These are phyloP conservation scores for Yasuhikotakia modesta DNA, from an alignment of 2,797 vertebrate genomes.

Conservation along the genomic window DNA sequence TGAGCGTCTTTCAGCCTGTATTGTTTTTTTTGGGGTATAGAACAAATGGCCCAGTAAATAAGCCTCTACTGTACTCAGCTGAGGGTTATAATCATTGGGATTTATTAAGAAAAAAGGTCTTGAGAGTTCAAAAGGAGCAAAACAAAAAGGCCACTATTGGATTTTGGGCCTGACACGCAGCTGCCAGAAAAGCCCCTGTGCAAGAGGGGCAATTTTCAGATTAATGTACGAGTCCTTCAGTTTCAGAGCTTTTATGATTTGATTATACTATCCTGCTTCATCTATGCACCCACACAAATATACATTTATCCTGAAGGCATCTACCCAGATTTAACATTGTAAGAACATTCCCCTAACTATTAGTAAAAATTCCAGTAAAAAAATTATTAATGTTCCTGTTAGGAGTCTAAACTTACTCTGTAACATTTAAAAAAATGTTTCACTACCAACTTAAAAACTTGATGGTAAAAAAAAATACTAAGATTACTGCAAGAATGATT, in stretches of 20 bases:
- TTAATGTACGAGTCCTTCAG: constrained; percentile 77
- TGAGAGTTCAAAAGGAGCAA: constrained; percentile 73
- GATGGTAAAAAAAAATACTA: too few species aligned
- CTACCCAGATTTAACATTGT: not conserved
- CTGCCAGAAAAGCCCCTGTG: constrained; percentile 69
- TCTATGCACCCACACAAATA: too few species aligned
- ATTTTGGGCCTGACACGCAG: constrained; percentile 65
- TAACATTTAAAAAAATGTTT: too few species aligned
- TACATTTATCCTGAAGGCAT: constrained; percentile 25
- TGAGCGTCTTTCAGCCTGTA: constrained; percentile 69
- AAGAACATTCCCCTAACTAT: too few species aligned
- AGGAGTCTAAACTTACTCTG: too few species aligned
- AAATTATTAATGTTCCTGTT: too few species aligned
- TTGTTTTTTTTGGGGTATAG: constrained; percentile 78
- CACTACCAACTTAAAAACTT: too few species aligned
- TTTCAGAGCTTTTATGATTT: constrained; percentile 71
- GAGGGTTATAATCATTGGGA: constrained; percentile 58
- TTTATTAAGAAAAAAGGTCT: constrained; percentile 67
- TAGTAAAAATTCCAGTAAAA: too few species aligned
- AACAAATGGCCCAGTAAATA: constrained; percentile 78
- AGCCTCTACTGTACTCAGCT: constrained; percentile 73
- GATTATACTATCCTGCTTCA: constrained; percentile 49
- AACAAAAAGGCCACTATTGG: constrained; percentile 79
- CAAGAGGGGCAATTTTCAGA: constrained; percentile 78
- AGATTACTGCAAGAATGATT: too few species aligned